Conservation (phyloP, 2,888 invertebrate genomes). For the Tipula unca region DNA sequence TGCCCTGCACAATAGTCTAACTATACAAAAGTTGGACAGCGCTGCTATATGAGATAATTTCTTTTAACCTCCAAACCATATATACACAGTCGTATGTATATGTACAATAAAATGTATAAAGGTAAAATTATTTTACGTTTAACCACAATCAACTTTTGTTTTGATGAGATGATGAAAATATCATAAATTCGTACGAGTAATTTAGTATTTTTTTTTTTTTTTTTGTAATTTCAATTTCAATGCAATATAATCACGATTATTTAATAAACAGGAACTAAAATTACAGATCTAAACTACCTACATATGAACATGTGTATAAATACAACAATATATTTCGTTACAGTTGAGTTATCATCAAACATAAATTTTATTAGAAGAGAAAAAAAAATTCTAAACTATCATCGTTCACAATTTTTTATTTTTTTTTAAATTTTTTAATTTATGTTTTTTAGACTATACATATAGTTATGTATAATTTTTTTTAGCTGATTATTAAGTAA, state of each 20-base stretch:
- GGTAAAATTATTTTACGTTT: neutral
- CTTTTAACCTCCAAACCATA: neutral
- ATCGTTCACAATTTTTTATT: neutral
- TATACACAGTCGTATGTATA: neutral
- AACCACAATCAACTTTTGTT: neutral
- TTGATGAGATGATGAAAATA: neutral
- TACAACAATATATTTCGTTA: neutral
- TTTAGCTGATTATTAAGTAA: neutral
- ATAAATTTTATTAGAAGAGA: neutral
- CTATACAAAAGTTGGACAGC: neutral
- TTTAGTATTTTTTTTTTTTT: too few species aligned
- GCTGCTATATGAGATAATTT: neutral
- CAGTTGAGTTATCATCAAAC: neutral
- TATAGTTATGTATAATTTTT: neutral
- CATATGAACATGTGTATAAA: neutral
- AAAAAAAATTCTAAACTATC: neutral
- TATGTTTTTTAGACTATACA: too few species aligned
- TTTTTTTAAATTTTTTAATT: too few species aligned
- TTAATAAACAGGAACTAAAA: constrained; percentile 14
- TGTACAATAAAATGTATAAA: neutral
- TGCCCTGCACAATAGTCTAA: too few species aligned
- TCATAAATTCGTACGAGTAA: neutral
- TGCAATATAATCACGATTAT: neutral
- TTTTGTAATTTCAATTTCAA: neutral
- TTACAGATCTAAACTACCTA: neutral